Evolutionary conservation across 2,797 vertebrate species (phyloP).

Genomic region (Tragopan temminckii): DNA sequence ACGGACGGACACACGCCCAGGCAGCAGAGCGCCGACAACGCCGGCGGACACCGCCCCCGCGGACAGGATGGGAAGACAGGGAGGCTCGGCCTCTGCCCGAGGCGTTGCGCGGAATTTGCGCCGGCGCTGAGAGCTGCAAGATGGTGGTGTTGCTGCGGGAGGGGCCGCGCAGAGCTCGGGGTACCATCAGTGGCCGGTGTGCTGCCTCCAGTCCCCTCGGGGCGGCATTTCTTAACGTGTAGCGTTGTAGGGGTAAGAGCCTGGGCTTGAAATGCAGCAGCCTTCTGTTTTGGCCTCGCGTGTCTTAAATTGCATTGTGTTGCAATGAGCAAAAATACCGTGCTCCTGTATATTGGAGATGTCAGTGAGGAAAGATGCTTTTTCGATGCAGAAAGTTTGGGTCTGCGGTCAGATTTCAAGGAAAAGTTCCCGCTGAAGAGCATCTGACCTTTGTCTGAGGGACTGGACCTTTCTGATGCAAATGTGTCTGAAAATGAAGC

Average conservation of each 20-base stretch:
- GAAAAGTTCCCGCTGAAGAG: background rate
- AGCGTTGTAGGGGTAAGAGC: background rate
- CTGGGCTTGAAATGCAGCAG: background rate
- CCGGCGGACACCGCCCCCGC: background rate
- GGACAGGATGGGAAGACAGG: background rate
- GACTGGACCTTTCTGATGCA: background rate
- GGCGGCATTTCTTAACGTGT: fast-evolving
- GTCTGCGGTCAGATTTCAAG: background rate
- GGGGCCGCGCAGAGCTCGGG: background rate
- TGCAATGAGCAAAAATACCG: background rate
- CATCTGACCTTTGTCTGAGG: background rate
- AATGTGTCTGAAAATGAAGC: background rate
- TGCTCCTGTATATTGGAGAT: background rate
- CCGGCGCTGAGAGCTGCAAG: background rate
- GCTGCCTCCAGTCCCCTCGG: background rate
- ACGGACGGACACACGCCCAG: background rate
- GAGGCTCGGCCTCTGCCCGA: background rate
- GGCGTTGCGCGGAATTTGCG: background rate
- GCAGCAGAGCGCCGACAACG: background rate
- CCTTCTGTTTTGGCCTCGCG: background rate
- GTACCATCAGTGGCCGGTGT: fast-evolving
- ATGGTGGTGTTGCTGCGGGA: background rate
- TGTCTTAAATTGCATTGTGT: background rate
- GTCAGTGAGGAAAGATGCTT: background rate
- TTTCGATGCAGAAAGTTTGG: background rate